Evolutionary conservation across 2,797 vertebrate genomes (phyloP).

Genomic region (Cyprinodon diabolis): DNA sequence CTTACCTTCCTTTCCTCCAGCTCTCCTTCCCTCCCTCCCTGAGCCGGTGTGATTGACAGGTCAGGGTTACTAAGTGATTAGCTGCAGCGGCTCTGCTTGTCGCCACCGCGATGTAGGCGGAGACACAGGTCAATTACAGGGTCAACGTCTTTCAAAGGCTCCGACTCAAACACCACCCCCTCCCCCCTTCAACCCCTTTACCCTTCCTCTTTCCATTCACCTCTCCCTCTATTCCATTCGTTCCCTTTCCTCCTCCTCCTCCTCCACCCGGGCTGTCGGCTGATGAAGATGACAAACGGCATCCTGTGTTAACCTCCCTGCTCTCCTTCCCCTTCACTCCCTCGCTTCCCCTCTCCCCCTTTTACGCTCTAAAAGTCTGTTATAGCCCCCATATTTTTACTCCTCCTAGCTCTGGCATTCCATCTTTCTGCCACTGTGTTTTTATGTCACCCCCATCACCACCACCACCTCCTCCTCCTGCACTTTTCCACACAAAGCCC

Average conservation of each 20-base stretch:
- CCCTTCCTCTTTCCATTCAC: conserved; percentile 41
- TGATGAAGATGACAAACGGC: conserved; percentile 76
- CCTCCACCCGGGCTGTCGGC: conserved; percentile 45
- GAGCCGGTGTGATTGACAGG: conserved; percentile 75
- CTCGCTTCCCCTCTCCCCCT: conserved; percentile 4
- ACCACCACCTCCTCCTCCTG: conserved; percentile 27
- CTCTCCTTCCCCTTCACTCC: not conserved
- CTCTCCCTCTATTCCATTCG: conserved; percentile 43
- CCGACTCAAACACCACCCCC: conserved; percentile 43
- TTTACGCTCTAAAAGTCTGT: conserved; percentile 38
- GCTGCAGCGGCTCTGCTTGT: conserved; percentile 77
- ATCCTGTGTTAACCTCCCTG: conserved; percentile 57
- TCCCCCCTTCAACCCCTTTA: conserved; percentile 9
- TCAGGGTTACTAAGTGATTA: conserved; percentile 83
- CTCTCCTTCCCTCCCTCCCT: not conserved
- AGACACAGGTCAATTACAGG: conserved; percentile 81
- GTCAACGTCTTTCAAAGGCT: conserved; percentile 78
- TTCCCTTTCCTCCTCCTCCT: conserved; percentile 12
- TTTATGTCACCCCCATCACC: conserved; percentile 37
- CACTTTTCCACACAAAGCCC: conserved; percentile 44
- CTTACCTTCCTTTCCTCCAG: conserved; percentile 5
- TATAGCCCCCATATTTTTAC: conserved; percentile 43
- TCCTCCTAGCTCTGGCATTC: conserved; percentile 28
- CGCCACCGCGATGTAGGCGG: conserved; percentile 75
- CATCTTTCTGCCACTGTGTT: conserved; percentile 47